These are phyloP conservation scores for Entomobrya multifasciata DNA, from an alignment of 2,888 invertebrate genomes.

Conservation along the genomic window DNA sequence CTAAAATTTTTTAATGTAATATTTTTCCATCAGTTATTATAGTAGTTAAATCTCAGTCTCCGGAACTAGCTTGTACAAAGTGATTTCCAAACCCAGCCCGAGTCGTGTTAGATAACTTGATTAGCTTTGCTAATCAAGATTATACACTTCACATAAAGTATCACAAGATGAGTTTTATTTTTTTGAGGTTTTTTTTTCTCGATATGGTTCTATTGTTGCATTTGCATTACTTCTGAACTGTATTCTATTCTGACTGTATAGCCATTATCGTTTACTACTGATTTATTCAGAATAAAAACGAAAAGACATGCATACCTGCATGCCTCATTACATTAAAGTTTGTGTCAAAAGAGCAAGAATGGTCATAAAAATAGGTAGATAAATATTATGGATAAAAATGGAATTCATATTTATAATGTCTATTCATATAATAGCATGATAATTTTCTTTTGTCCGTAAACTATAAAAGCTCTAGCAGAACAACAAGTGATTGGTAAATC, in stretches of 20 bases:
- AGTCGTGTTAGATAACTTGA: constrained; percentile 49
- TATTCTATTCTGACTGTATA: neutral
- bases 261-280: constrained; percentile 16
- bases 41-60: constrained; percentile 1
- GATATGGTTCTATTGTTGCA: neutral
- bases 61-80: constrained; percentile 56
- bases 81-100: constrained; percentile 45
- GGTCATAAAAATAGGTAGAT: neutral
- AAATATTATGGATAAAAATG: neutral
- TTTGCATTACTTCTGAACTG: neutral
- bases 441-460: constrained; percentile 33
- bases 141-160: constrained; percentile 35
- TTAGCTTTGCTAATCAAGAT: constrained; percentile 47
- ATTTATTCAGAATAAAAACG: constrained; percentile 42
- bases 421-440: constrained; percentile 1
- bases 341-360: constrained; percentile 24
- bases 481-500: neutral
- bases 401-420: neutral
- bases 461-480: neutral
- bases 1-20: constrained; percentile 1
- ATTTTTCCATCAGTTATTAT: neutral
- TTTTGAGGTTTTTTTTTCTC: neutral
- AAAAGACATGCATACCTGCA: constrained; percentile 35
- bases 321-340: neutral
- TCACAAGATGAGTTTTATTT: neutral